These are phyloP conservation scores for Pycnomerus fuliginosus DNA, from an alignment of 2,888 invertebrate genomes.

Conservation along the genomic window DNA sequence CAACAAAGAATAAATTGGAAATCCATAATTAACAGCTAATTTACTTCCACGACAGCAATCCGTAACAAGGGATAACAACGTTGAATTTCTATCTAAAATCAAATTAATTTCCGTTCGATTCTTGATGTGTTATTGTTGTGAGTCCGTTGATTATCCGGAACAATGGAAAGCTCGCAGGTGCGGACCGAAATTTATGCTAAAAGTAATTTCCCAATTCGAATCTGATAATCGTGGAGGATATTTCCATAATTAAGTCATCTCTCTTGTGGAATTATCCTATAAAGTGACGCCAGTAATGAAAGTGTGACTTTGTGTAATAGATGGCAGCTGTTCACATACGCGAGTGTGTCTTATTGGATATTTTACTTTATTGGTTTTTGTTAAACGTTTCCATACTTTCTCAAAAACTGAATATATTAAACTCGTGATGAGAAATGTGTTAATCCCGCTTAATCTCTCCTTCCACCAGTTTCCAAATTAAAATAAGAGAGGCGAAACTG, in stretches of 20 bases:
- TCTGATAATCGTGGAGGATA: constrained; percentile 20
- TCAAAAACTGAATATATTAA: constrained; percentile 4
- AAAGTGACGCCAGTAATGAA: neutral
- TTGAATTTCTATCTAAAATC: constrained; percentile 6
- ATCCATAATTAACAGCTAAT: too few species aligned
- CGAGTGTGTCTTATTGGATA: constrained; percentile 20
- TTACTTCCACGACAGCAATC: too few species aligned
- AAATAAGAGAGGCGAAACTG: constrained; percentile 31
- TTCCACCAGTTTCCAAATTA: constrained; percentile 29
- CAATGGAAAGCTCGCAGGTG: constrained; percentile 8
- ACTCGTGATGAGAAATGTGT: constrained; percentile 30
- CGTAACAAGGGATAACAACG: too few species aligned
- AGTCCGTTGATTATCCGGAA: too few species aligned
- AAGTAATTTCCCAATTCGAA: constrained; percentile 19
- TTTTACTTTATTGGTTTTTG: constrained; percentile 14
- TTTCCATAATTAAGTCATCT: constrained; percentile 19
- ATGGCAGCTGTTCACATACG: constrained; percentile 21
- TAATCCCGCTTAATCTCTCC: constrained; percentile 34
- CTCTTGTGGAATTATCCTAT: constrained; percentile 6
- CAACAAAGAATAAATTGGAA: too few species aligned
- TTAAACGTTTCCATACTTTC: neutral
- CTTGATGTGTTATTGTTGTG: constrained; percentile 10
- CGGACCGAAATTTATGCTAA: constrained; percentile 16
- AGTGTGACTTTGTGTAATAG: constrained; percentile 6
- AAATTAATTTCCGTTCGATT: constrained; percentile 7